phyloP scores from a whole-genome alignment of 2,797 vertebrate species.

The Etheostoma perlongum region DNA sequence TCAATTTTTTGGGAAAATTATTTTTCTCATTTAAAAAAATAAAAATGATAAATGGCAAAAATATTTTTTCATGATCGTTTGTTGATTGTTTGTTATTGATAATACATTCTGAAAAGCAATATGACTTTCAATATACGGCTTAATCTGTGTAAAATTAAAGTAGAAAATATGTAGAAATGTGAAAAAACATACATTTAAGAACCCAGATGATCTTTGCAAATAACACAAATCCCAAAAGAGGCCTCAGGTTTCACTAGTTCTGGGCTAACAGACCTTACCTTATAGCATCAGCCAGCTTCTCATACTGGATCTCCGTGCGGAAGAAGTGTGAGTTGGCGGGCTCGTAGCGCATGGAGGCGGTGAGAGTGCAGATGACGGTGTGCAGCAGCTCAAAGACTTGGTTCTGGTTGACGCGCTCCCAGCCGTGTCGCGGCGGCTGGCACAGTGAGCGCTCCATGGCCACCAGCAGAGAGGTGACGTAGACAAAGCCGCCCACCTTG shows the following conservation, averaged over 20 bases:
- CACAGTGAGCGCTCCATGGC: slow-evolving; percentile 97
- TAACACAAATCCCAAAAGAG: not conserved
- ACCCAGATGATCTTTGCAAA: not conserved
- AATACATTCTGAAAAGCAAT: not conserved
- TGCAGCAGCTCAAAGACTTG: slow-evolving; percentile 96
- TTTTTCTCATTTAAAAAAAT: too few relatives aligned
- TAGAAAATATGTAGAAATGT: not conserved
- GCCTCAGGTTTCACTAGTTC: not conserved
- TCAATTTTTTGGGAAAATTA: not conserved
- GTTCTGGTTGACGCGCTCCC: slow-evolving; percentile 96
- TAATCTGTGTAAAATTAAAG: not conserved
- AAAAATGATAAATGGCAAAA: too few relatives aligned
- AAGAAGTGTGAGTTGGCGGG: slow-evolving; percentile 99
- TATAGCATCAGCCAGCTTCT: slow-evolving; percentile 97
- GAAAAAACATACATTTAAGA: not conserved
- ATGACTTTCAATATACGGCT: not conserved
- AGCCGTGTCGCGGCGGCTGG: slow-evolving; percentile 90
- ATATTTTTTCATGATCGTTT: too few relatives aligned
- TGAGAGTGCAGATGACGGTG: slow-evolving; percentile 95
- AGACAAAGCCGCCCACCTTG: slow-evolving; percentile 98
- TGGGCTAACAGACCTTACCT: slow-evolving; percentile 51
- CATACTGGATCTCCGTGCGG: slow-evolving; percentile 97
- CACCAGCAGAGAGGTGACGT: slow-evolving; percentile 95
- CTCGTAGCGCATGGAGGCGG: slow-evolving; percentile 98
- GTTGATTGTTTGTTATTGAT: not conserved